phyloP scores from a whole-genome alignment of 2,797 vertebrate species.

The Anomalospiza imberbis region DNA sequence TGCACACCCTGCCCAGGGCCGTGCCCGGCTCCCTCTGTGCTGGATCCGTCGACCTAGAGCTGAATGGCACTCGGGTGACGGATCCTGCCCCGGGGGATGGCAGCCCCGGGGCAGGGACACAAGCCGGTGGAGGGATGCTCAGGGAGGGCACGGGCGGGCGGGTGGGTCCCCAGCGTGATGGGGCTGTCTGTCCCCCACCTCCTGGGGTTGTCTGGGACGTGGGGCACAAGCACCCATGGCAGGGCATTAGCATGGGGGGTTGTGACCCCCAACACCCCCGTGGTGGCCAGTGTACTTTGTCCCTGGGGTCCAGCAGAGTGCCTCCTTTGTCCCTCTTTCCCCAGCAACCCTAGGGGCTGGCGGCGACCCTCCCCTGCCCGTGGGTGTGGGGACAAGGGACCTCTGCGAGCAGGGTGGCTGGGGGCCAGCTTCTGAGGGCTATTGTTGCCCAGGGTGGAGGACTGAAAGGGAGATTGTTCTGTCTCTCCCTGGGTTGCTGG shows the following conservation, averaged over 20 bases:
- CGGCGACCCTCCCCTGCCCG: neutral
- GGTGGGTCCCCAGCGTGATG: neutral
- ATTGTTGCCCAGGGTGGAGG: constrained; percentile 15
- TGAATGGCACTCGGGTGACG: neutral
- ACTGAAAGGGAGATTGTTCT: constrained; percentile 77
- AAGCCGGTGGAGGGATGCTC: neutral
- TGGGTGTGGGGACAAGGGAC: neutral
- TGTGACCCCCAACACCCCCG: neutral
- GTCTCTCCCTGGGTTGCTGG: constrained; percentile 59
- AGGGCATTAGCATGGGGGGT: neutral
- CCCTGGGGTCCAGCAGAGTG: neutral
- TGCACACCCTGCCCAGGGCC: neutral
- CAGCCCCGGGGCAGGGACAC: neutral
- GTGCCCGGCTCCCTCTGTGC: neutral
- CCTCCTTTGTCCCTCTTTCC: neutral
- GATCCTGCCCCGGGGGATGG: neutral
- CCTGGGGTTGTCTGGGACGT: neutral
- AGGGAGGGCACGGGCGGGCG: neutral
- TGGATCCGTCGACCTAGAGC: neutral
- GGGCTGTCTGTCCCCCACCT: neutral
- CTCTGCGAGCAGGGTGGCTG: neutral
- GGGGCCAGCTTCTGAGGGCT: constrained; percentile 17
- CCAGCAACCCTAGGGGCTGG: neutral
- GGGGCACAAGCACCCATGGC: neutral
- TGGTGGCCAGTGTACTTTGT: neutral